Conservation (phyloP, 2,888 invertebrate species). For the Tetrapedia diversipes region DNA sequence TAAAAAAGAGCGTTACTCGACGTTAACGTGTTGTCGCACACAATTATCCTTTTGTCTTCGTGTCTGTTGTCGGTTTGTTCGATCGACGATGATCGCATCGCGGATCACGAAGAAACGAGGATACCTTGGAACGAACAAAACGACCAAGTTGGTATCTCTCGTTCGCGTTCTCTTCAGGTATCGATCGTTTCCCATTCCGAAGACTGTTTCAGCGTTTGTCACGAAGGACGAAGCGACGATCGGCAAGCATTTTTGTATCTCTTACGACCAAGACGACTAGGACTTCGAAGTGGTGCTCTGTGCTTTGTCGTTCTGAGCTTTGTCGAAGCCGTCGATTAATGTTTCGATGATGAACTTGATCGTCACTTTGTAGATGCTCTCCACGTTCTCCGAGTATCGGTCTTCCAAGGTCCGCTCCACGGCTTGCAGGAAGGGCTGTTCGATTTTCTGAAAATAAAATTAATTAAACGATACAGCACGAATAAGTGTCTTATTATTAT, state of each 20-base stretch:
- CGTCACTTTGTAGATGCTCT: constrained; percentile 93
- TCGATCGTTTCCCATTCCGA: constrained; percentile 12
- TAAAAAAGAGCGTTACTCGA: constrained; percentile 39
- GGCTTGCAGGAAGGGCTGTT: constrained; percentile 93
- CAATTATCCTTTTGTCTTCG: constrained; percentile 11
- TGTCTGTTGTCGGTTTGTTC: background rate
- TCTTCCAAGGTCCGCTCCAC: constrained; percentile 94
- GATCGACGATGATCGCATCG: constrained; percentile 3
- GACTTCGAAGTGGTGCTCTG: constrained; percentile 66
- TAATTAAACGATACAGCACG: too few relatives aligned
- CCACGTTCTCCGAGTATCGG: constrained; percentile 94
- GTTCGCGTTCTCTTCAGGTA: constrained; percentile 1
- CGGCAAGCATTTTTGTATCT: constrained; percentile 14
- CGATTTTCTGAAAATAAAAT: constrained; percentile 90
- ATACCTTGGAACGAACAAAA: constrained; percentile 24
- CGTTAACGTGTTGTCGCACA: constrained; percentile 25
- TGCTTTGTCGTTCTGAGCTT: constrained; percentile 83
- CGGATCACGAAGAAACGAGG: background rate
- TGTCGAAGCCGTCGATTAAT: constrained; percentile 90
- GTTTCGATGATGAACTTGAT: constrained; percentile 95
- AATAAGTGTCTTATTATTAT: too few relatives aligned
- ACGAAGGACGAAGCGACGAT: constrained; percentile 6
- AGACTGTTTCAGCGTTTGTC: background rate
- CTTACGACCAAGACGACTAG: constrained; percentile 64
- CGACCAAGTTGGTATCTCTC: constrained; percentile 31